phyloP scores from a whole-genome alignment of 2,113 vertebrate species.

The Poeciliopsis occidentalis region DNA sequence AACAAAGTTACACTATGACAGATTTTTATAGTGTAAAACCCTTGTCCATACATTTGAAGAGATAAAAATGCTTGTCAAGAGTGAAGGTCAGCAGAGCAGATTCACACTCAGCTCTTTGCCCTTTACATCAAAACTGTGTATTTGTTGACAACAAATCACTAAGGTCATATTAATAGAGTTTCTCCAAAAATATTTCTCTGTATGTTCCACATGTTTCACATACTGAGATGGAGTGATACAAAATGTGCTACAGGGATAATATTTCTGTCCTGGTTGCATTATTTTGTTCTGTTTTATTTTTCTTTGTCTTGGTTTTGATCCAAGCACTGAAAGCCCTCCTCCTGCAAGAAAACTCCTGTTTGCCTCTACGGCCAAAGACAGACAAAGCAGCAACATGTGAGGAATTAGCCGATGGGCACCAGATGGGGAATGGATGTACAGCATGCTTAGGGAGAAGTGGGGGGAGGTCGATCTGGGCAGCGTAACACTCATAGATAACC shows the following conservation, averaged over 20 bases:
- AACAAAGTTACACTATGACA: not conserved
- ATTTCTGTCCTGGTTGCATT: constrained; percentile 25
- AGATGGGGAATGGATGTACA: constrained; percentile 73
- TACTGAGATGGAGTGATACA: not conserved
- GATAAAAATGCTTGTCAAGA: constrained; percentile 65
- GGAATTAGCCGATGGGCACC: constrained; percentile 64
- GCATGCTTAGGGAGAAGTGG: constrained; percentile 27
- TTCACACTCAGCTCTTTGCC: constrained; percentile 28
- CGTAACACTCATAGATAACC: constrained; percentile 36
- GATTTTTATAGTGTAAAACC: constrained; percentile 52
- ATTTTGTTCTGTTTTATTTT: constrained; percentile 47
- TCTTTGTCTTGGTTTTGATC: constrained; percentile 50
- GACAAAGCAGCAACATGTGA: constrained; percentile 38
- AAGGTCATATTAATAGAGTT: too few species aligned
- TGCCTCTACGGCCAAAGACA: constrained; percentile 48
- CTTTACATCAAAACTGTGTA: constrained; percentile 51
- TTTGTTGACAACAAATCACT: constrained; percentile 12
- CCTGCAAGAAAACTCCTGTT: constrained; percentile 42
- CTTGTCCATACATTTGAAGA: constrained; percentile 45
- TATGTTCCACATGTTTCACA: constrained; percentile 1
- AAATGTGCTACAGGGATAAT: constrained; percentile 6
- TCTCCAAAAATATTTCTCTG: constrained; percentile 15
- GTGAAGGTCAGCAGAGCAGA: constrained; percentile 58
- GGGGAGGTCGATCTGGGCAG: constrained; percentile 21
- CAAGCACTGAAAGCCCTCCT: constrained; percentile 25